A percentile compares a stretch with the other conserved stretches of the same genome.
These are phyloP conservation scores for Merops nubicus DNA, from an alignment of 2,113 vertebrate genomes.

Conservation along the genomic window DNA sequence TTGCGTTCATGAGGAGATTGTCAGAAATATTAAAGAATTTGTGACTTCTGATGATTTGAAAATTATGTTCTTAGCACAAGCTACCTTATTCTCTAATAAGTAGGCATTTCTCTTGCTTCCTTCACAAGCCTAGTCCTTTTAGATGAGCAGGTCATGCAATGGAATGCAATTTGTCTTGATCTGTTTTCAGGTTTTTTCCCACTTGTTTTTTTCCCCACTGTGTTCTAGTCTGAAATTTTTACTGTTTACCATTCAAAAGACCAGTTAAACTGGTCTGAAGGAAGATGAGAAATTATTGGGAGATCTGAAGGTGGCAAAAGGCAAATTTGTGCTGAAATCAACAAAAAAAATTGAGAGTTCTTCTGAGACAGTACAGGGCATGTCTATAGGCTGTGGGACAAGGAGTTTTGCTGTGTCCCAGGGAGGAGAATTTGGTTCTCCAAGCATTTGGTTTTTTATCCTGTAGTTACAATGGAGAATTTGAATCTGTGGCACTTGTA, in stretches of 20 bases:
- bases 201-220: neutral
- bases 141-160: neutral
- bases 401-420: neutral
- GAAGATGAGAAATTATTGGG: neutral
- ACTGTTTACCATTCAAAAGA: neutral
- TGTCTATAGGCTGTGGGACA: neutral
- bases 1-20: neutral
- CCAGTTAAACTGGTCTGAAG: neutral
- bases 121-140: neutral
- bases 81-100: neutral
- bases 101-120: neutral
- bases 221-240: neutral
- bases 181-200: neutral
- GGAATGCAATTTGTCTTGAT: neutral
- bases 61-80: neutral
- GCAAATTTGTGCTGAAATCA: neutral
- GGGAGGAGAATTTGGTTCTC: neutral
- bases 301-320: neutral
- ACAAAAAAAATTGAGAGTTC: neutral
- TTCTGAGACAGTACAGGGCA: neutral
- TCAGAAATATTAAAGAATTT: neutral
- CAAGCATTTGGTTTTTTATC: rapidly evolving
- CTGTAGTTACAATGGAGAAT: neutral
- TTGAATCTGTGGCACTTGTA: slow-evolving; percentile 5
- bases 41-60: neutral